Percentiles rank a stretch among this genome's conserved stretches.
Evolutionary conservation across 2,113 vertebrate species (phyloP).

Genomic region (Desmodus rotundus): DNA sequence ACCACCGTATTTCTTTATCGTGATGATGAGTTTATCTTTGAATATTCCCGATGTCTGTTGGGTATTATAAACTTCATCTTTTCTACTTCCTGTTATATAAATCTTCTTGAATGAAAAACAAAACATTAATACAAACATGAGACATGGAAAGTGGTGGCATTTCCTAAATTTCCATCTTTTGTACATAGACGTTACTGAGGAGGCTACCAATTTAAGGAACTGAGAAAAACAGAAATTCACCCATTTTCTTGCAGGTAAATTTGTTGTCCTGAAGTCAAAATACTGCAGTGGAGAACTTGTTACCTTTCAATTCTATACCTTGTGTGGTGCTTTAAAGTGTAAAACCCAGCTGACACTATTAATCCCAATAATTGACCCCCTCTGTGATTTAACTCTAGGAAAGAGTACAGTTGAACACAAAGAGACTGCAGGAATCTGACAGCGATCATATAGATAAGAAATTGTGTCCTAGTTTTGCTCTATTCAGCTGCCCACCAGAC

Average conservation of each 20-base stretch:
- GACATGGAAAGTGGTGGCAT: background rate
- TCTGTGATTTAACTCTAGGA: conserved; percentile 63
- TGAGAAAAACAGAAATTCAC: background rate
- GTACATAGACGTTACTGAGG: background rate
- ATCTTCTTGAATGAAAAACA: background rate
- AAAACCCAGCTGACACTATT: conserved; percentile 10
- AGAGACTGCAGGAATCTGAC: background rate
- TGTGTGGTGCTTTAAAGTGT: conserved; percentile 22
- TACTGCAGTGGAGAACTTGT: background rate
- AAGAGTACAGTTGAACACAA: conserved; percentile 24
- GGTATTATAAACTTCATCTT: background rate
- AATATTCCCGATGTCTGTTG: background rate
- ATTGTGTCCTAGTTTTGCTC: conserved; percentile 31
- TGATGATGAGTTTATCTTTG: background rate
- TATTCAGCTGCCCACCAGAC: conserved; percentile 20
- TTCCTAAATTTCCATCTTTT: background rate
- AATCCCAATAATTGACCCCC: conserved; percentile 55
- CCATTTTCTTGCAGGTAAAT: background rate
- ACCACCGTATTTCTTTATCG: background rate
- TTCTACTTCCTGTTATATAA: background rate
- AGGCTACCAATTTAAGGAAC: background rate
- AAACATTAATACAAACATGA: background rate
- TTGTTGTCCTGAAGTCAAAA: background rate
- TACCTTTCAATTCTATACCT: background rate
- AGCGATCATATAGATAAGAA: background rate